Base-by-base conservation (phyloP, 2,113 vertebrate species). In the Erythrocercus mccallii region DNA sequence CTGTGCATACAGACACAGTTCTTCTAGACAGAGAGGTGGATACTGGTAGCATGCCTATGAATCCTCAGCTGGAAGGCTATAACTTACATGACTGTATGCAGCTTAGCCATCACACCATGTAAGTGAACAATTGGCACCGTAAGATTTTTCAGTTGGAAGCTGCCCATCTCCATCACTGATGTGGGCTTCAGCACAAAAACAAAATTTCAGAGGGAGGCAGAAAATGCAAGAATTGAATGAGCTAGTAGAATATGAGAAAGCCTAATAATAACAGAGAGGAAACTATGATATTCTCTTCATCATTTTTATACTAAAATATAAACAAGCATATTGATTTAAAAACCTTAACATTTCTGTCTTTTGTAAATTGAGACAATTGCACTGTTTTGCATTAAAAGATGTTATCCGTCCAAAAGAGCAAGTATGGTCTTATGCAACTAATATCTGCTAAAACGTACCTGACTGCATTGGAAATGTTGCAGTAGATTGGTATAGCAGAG, bases 391-490 rank as follows among this genome's bases (percentile, higher is more conserved):
- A 97, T 97, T 98, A 96, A 94, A 97, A 98, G 95, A 97, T 95
- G 92, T 92, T 98, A 95, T 91, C 91, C 79, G 4, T 96, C 97
- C 96, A 94, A 96, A 98, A 97, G 95, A 98, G 96, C 95, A 97
- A 96, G 92, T 96, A 95, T 92, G 83, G 95, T 94, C 97, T 98
- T 95, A 96, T 38, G 97, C 95, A 95, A 97, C 97, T 97, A 98
- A 98, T 96, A 96, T 97, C 96, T 97, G 96, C 95, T 98, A 96
- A 97, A 98, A 98, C 13, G 98, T 98, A 98, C 98, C 98, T 98
- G 98, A 98, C 98, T 98, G 98, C 98, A 98, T 98, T 99, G 98
- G 98, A 99, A 98, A 99, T 98, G 98, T 98, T 98, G 98, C 98
- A 97, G 98, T 96, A 98, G 98, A 98, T 98, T 98, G 98, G 98